Conservation (phyloP, 1,140 invertebrate species). For the Meloidogyne floridensis region DNA sequence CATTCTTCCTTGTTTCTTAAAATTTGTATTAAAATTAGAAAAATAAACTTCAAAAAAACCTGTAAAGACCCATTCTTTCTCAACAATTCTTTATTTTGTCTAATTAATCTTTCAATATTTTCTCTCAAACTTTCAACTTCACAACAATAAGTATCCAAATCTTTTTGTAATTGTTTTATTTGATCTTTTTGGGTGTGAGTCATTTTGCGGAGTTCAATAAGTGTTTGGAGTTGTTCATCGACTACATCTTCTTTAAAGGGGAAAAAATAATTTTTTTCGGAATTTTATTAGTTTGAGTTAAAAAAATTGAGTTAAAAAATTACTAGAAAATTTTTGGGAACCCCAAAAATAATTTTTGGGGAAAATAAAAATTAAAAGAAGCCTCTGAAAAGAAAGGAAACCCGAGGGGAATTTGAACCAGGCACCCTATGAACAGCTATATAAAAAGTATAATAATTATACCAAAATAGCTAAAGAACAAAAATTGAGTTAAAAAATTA, state of each 20-base stretch:
- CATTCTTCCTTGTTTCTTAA: conserved; percentile 37
- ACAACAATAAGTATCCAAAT: conserved; percentile 25
- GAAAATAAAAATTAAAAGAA: too few relatives aligned
- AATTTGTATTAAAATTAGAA: neutral
- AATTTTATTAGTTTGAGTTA: neutral
- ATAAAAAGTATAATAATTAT: too few relatives aligned
- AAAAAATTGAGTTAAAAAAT: conserved; percentile 10
- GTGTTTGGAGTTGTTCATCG: conserved; percentile 53
- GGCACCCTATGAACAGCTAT: too few relatives aligned
- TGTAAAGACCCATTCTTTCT: conserved; percentile 53
- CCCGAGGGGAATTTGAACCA: too few relatives aligned
- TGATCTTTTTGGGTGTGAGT: conserved; percentile 43
- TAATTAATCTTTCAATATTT: conserved; percentile 53
- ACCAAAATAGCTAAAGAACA: too few relatives aligned
- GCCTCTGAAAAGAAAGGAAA: too few relatives aligned
- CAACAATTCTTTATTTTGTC: conserved; percentile 53
- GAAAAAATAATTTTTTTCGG: neutral
- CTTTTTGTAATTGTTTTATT: conserved; percentile 46
- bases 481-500: too few relatives aligned
- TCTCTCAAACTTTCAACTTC: conserved; percentile 46
- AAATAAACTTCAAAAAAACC: neutral
- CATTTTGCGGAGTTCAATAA: conserved; percentile 47
- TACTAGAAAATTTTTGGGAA: neutral
- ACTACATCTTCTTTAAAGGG: conserved; percentile 7
- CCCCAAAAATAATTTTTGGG: too few relatives aligned